phyloP scores from a whole-genome alignment of 2,888 invertebrate species.

The Pollenia amentaria region DNA sequence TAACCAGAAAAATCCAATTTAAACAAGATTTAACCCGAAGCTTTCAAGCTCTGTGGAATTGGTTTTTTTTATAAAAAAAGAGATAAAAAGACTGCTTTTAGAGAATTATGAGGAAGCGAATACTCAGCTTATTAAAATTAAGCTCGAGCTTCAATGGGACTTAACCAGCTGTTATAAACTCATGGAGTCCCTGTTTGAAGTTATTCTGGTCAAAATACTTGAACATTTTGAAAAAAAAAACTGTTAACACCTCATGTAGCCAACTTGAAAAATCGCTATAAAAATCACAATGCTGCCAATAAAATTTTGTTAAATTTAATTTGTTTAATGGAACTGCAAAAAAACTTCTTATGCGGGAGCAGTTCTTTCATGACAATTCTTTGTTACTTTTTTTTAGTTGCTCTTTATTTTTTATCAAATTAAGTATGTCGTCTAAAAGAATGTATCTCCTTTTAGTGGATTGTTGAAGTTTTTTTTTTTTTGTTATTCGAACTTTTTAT shows the following conservation, averaged over 20 bases:
- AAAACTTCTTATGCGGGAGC: constrained; percentile 60
- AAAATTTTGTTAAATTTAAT: constrained; percentile 41
- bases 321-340: constrained; percentile 5
- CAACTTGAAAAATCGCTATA: not conserved
- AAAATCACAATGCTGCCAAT: not conserved
- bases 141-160: too few relatives aligned
- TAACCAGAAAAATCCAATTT: too few relatives aligned
- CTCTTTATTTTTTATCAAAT: constrained; percentile 52
- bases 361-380: constrained; percentile 15
- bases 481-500: not conserved
- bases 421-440: constrained; percentile 65
- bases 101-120: too few relatives aligned
- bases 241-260: constrained; percentile 5
- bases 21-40: too few relatives aligned
- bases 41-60: too few relatives aligned
- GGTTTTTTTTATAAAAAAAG: too few relatives aligned
- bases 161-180: too few relatives aligned
- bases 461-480: constrained; percentile 31
- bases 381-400: constrained; percentile 11
- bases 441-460: constrained; percentile 45
- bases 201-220: not conserved
- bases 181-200: too few relatives aligned
- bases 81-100: too few relatives aligned
- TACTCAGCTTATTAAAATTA: too few relatives aligned
- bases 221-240: not conserved